These are phyloP conservation scores for Lasioglossum zephyrum DNA, from an alignment of 2,888 invertebrate species.

Conservation along the genomic window DNA sequence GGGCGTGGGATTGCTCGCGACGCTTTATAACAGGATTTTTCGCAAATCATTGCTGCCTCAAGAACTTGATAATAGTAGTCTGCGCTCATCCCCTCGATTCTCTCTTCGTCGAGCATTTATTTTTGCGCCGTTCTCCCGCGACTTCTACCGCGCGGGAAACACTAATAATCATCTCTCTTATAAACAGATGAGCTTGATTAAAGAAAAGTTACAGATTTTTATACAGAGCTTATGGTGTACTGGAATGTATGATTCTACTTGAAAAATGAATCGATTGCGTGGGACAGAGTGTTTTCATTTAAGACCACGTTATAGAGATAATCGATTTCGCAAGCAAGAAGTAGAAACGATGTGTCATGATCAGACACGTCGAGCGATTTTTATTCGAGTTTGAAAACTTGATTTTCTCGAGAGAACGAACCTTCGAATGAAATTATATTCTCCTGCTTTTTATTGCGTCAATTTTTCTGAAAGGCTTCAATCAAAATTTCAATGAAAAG, in stretches of 20 bases:
- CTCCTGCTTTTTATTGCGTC: neutral
- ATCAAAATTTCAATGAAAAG: no score
- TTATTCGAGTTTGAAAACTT: neutral
- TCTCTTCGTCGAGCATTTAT: neutral
- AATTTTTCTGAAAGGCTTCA: neutral
- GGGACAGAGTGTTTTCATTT: neutral
- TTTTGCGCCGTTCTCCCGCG: neutral
- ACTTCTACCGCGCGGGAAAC: neutral
- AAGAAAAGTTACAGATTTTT: neutral
- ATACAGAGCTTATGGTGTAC: no score
- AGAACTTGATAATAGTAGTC: neutral
- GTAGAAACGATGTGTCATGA: neutral
- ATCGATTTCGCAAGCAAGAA: neutral
- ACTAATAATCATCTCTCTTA: neutral
- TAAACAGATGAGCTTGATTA: neutral
- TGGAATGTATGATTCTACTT: no score
- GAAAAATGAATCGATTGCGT: no score
- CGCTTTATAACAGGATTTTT: constrained; percentile 11
- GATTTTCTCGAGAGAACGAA: neutral
- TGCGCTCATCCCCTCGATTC: neutral
- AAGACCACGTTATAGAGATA: neutral
- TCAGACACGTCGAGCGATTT: neutral
- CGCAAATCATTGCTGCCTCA: neutral
- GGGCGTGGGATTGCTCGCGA: neutral
- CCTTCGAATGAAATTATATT: no score